Conservation (phyloP, 2,797 vertebrate genomes). For the Buphagus erythrorhynchus region DNA sequence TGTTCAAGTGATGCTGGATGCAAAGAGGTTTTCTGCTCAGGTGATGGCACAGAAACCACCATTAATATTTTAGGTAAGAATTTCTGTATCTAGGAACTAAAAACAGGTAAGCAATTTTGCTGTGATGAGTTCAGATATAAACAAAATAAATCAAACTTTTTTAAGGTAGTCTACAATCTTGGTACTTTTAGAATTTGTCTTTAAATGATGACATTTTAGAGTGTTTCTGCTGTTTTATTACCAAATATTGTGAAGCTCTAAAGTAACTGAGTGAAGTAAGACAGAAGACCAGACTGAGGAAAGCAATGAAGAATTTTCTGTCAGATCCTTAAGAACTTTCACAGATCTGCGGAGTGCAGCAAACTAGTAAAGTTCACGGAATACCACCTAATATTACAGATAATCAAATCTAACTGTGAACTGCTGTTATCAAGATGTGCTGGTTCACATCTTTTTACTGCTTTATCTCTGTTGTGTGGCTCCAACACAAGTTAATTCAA, state of each 20-base stretch:
- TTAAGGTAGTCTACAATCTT: neutral
- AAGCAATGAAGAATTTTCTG: neutral
- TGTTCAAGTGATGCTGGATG: neutral
- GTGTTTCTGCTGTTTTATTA: neutral
- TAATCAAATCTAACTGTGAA: neutral
- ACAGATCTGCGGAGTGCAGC: neutral
- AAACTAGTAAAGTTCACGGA: neutral
- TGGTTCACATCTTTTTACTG: neutral
- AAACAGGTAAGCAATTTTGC: neutral
- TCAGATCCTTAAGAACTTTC: neutral
- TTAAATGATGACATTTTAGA: neutral
- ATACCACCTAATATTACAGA: neutral
- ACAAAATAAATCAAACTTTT: neutral
- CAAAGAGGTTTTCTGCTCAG: neutral
- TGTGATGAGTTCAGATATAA: neutral
- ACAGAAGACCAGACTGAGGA: neutral
- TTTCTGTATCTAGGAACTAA: neutral
- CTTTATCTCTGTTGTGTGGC: neutral
- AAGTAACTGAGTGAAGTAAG: neutral
- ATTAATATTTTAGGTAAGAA: neutral
- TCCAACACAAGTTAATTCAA: neutral
- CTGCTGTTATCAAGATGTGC: neutral
- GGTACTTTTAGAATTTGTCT: neutral
- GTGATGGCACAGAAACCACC: neutral
- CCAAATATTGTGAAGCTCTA: neutral